A percentile compares a stretch with the other conserved stretches of the same genome.
phyloP scores from a whole-genome alignment of 2,797 vertebrate genomes.

The Rhodeus uyekii region DNA sequence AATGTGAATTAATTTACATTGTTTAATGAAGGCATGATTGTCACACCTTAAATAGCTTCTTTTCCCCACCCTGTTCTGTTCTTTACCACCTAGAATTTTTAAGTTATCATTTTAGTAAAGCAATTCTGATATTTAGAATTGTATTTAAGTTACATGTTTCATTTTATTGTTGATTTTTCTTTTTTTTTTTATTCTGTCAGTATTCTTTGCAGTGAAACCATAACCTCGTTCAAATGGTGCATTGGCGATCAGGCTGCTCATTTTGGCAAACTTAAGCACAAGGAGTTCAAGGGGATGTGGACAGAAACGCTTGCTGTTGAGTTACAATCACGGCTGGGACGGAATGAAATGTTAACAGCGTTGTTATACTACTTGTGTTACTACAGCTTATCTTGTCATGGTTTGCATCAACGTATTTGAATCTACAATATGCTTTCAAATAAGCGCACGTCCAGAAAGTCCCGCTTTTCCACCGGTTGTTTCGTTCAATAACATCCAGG shows the following conservation, averaged over 20 bases:
- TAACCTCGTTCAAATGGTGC: constrained; percentile 46
- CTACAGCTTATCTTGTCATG: constrained; percentile 36
- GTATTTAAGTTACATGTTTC: constrained; percentile 59
- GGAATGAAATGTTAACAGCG: constrained; percentile 8
- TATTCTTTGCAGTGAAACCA: constrained; percentile 52
- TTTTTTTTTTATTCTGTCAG: constrained; percentile 46
- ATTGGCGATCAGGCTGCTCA: constrained; percentile 41
- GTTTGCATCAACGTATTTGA: constrained; percentile 32
- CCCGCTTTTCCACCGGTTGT: constrained; percentile 1
- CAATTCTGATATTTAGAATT: constrained; percentile 73
- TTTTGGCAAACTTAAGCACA: constrained; percentile 54
- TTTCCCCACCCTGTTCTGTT: constrained; percentile 34
- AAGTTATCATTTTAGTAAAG: constrained; percentile 43
- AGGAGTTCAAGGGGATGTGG: too few species aligned
- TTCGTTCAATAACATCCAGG: constrained; percentile 12
- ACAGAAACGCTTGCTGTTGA: constrained; percentile 32
- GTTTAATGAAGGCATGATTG: constrained; percentile 57
- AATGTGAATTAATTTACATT: constrained; percentile 48
- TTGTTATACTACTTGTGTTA: constrained; percentile 38
- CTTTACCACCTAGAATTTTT: constrained; percentile 30
- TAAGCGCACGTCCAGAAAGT: constrained; percentile 26
- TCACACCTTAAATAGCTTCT: constrained; percentile 63
- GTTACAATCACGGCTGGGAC: constrained; percentile 27
- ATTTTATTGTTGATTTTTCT: constrained; percentile 37
- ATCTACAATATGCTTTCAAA: constrained; percentile 46